These are phyloP conservation scores for Rallus crepitans DNA, from an alignment of 2,797 vertebrate genomes.

Conservation along the genomic window DNA sequence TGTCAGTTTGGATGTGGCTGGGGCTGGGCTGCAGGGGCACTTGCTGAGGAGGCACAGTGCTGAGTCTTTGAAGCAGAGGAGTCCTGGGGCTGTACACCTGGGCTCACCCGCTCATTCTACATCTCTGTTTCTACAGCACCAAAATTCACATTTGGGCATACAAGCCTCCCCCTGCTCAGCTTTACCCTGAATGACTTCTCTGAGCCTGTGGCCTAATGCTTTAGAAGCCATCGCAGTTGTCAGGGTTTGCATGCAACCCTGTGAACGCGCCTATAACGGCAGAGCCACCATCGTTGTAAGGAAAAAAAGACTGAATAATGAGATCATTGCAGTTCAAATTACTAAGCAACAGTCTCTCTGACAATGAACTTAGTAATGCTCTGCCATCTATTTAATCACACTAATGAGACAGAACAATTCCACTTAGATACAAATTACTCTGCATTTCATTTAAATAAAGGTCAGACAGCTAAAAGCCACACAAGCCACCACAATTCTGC, in stretches of 20 bases:
- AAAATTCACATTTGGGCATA: neutral
- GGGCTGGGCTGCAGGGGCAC: neutral
- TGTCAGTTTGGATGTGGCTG: rapidly evolving
- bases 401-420: constrained; percentile 37
- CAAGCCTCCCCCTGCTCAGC: neutral
- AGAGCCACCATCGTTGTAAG: neutral
- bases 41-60: neutral
- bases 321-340: constrained; percentile 36
- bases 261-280: neutral
- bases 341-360: constrained; percentile 55
- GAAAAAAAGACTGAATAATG: neutral
- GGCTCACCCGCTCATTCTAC: neutral
- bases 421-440: constrained; percentile 24
- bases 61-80: rapidly evolving
- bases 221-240: neutral
- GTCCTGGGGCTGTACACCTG: rapidly evolving
- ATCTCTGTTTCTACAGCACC: neutral
- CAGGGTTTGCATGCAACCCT: neutral
- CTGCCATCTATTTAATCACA: constrained; percentile 35
- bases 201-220: neutral
- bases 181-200: neutral
- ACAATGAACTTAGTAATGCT: constrained; percentile 26
- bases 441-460: constrained; percentile 52
- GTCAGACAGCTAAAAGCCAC: constrained; percentile 19
- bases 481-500: neutral